These are phyloP conservation scores for Lycaon pictus DNA, from an alignment of 2,113 vertebrate species.

Conservation along the genomic window DNA sequence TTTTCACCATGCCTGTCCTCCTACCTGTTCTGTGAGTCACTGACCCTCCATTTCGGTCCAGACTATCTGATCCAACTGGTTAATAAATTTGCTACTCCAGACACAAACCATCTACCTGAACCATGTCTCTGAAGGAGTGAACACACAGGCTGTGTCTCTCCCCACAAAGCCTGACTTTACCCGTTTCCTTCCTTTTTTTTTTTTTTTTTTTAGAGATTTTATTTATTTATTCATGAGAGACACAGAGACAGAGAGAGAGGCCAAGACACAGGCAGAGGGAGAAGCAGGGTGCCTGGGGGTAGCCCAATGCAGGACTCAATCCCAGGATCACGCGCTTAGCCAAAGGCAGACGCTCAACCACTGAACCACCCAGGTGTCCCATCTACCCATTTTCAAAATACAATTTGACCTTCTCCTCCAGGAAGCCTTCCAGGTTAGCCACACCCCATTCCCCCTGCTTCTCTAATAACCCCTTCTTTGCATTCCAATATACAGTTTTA, in stretches of 20 bases:
- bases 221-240: too few species aligned
- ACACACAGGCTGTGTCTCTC: neutral
- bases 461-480: neutral
- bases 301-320: too few species aligned
- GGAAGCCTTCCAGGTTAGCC: constrained; percentile 44
- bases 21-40: neutral
- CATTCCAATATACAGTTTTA: neutral
- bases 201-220: too few species aligned
- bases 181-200: neutral
- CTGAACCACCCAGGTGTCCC: too few species aligned
- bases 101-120: neutral
- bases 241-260: too few species aligned
- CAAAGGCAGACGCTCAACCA: too few species aligned
- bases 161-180: neutral
- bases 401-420: neutral
- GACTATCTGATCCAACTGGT: neutral
- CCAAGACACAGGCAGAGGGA: too few species aligned
- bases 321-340: too few species aligned
- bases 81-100: neutral
- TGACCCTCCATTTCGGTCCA: neutral
- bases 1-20: neutral
- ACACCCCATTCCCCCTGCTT: neutral
- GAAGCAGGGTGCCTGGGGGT: too few species aligned
- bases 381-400: neutral
- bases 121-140: neutral